phyloP scores from a whole-genome alignment of 1,140 invertebrate species.

The Ceratina calcarata region DNA sequence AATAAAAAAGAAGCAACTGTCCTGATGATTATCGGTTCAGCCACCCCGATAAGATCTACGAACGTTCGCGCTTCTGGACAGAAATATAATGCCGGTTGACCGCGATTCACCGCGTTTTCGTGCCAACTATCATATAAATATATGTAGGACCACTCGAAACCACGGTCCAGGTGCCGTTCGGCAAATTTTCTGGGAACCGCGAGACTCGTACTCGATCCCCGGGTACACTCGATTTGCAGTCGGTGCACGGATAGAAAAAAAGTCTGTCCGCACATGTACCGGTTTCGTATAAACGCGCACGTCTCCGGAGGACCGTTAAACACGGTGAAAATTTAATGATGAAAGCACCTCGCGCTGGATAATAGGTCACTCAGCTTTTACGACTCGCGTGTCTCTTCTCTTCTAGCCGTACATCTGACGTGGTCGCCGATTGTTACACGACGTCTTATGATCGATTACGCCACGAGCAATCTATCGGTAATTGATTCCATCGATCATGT shows the following conservation, averaged over 20 bases:
- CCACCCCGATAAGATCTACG: conserved; percentile 19
- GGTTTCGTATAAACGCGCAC: conserved; percentile 29
- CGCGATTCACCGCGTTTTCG: conserved; percentile 41
- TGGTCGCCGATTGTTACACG: conserved; percentile 15
- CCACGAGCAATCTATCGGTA: not conserved
- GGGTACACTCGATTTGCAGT: conserved; percentile 13
- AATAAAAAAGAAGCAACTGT: not conserved
- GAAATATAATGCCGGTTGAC: conserved; percentile 44
- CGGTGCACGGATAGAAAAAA: conserved; percentile 23
- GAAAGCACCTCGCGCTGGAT: conserved; percentile 31
- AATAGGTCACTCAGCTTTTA: conserved; percentile 44
- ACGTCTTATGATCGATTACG: not conserved
- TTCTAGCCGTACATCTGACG: not conserved
- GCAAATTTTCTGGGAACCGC: not conserved
- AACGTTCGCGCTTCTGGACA: conserved; percentile 12
- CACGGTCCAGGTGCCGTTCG: not conserved
- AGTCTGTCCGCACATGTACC: conserved; percentile 21
- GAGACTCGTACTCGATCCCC: not conserved
- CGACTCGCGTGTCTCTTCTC: conserved; percentile 40
- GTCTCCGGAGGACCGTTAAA: conserved; percentile 48
- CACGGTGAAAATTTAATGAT: conserved; percentile 50
- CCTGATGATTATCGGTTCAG: conserved; percentile 32
- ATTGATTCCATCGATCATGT: not conserved
- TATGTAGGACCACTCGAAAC: not conserved
- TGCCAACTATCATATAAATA: conserved; percentile 45